Base-by-base conservation (phyloP, 2,888 invertebrate species). In the Heteromyza rotundicornis region DNA sequence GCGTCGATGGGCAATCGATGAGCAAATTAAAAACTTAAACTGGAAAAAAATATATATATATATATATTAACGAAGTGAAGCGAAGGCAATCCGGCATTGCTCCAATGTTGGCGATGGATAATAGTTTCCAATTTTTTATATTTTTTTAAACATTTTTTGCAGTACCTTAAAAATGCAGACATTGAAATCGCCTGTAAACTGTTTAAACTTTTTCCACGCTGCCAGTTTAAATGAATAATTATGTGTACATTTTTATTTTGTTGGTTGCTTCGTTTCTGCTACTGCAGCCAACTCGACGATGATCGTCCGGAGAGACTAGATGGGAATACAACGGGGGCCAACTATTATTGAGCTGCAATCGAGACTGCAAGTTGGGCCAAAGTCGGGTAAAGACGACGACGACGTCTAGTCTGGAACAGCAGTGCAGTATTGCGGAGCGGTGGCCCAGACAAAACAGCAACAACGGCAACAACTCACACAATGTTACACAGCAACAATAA, bases 341-440 rank as follows among this genome's bases (percentile, higher is more conserved):
- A 72, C 70, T 73, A n/a, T n/a, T 74, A 74, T 74, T 74, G 74
- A 74, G 66, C 70, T 71, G 70, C 73, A 71, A 74, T 75, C 67
- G 73, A 69, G 69, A 57, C 63, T 49, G 16, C 56, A 51, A 23
- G n/a, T 57, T 47, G 22, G 16, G 16, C 5, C 12, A 17, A 23
- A 20, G 7, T 8, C 59, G 55, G 63, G 59, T 20, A 56, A 52
- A 61, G n/a, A 19, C 24, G 54, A 23, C 59, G 73, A 56, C 74
- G 73, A 72, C 74, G 73, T 74, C 74, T 74, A 64, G 74, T 73
- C 74, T 73, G 17, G 56, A n/a, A 12, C 24, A 10, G 19, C 47
- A 61, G 62, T 73, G 74, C 69, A 74, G 74, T 64, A 72, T 68
- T 59, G 70, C 72, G 73, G 62, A 20, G 19, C 20, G 20, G 17